A percentile compares a stretch with the other conserved stretches of the same genome.
Evolutionary conservation across 2,888 invertebrate genomes (phyloP).

Genomic region (Oscheius onirici): DNA sequence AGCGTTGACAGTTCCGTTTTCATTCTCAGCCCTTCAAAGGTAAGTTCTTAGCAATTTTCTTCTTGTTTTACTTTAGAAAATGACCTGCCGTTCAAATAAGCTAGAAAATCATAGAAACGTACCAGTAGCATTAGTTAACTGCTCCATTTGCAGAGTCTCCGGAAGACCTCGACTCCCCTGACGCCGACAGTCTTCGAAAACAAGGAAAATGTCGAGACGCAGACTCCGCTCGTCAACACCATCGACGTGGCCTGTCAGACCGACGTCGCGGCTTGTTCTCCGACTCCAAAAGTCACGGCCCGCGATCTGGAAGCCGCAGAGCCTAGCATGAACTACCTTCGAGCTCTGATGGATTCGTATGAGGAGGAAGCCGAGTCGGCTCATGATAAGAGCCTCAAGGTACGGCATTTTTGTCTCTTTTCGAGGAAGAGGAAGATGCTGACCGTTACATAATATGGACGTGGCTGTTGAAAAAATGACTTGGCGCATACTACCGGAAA

Average conservation of each 20-base stretch:
- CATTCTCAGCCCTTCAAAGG: conserved; percentile 6
- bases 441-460: no score
- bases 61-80: neutral
- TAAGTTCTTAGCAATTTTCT: neutral
- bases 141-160: neutral
- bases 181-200: neutral
- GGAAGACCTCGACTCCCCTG: neutral
- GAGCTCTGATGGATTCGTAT: neutral
- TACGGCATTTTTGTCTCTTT: neutral
- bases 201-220: conserved; percentile 3
- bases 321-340: neutral
- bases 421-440: no score
- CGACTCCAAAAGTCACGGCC: neutral
- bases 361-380: neutral
- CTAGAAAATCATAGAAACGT: neutral
- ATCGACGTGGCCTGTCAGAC: neutral
- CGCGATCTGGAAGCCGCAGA: neutral
- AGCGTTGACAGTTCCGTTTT: conserved; percentile 11
- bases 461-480: no score
- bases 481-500: no score
- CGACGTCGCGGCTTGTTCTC: neutral
- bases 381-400: neutral
- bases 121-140: neutral
- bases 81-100: neutral
- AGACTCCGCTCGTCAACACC: neutral